Base-by-base conservation (phyloP, 2,797 vertebrate species). In the Thalassophryne amazonica region DNA sequence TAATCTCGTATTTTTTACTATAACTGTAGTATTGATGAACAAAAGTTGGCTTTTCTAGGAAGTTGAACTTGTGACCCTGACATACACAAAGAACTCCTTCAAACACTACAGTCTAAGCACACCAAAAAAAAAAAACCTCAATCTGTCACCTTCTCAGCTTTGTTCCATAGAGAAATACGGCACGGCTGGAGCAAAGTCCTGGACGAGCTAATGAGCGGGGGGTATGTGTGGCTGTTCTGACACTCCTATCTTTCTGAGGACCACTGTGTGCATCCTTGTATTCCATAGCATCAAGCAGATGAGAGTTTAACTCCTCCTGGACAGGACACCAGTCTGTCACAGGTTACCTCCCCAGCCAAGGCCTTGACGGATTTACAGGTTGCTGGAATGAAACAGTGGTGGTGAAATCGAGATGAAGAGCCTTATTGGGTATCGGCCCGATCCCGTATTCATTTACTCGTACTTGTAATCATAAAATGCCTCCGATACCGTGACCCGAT, bases 141-240 rank as follows among this genome's bases (percentile, higher is more conserved):
- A 37, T 38, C 22, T 21, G 32, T 51, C 54, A 57, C 69, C 63
- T 72, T 51, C 62, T 57, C 70, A 69, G 73, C 65, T 77, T 23
- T 49, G 24, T 34, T 76, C 54, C 60, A 25, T 50, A 37, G 58
- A 43, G 21, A 36, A 23, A 4, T 33, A 7, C 37, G 23, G 60
- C 65, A 23, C 36, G 49, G 23, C 59, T 41, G 60, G 16, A 55
- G 59, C 43, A 41, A 30, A 31, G 6, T 30, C 15, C 18, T 15
- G 46, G 58, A 61, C 79, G 68, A 70, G 50, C 48, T 74, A 64
- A 81, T 71, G 66, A 82, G 61, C 53, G 39, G 43, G 3, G 16
- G 33, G 13, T 57, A 3, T 37, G 28, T 38, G 4, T 28, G 3
- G 17, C 24, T 27, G 28, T 14, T 20, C 13, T 4, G 23, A 13